These are phyloP conservation scores for Callyntrura sp. DNA, from an alignment of 2,888 invertebrate species.

Conservation along the genomic window DNA sequence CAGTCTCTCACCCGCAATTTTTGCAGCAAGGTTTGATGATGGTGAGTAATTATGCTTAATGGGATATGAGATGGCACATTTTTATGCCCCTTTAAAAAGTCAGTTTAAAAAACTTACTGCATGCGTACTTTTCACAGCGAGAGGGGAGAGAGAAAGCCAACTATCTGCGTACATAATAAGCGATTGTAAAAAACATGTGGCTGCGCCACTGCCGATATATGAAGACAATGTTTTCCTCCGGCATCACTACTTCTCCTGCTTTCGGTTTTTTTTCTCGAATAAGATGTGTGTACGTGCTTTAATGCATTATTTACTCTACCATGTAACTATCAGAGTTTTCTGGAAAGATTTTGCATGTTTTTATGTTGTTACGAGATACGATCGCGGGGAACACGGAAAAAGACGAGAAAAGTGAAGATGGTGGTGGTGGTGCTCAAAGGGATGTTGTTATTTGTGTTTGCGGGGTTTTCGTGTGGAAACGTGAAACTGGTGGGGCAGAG, in stretches of 20 bases:
- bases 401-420: neutral
- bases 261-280: neutral
- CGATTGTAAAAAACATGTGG: too few relatives aligned
- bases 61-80: constrained; percentile 45
- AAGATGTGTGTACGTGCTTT: neutral
- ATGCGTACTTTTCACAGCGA: neutral
- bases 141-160: too few relatives aligned
- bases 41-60: constrained; percentile 57
- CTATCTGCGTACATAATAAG: neutral
- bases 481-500: neutral
- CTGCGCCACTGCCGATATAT: neutral
- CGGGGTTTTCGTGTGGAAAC: neutral
- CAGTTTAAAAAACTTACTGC: constrained; percentile 2
- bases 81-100: constrained; percentile 51
- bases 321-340: neutral
- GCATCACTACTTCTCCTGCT: neutral
- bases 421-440: constrained; percentile 10
- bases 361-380: neutral
- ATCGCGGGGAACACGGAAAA: neutral
- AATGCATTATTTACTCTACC: constrained; percentile 27
- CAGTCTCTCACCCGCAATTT: constrained; percentile 41
- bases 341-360: constrained; percentile 51
- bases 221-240: neutral
- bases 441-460: neutral
- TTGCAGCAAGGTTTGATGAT: constrained; percentile 57